Evolutionary conservation across 2,888 invertebrate species (phyloP), one percentile per base, ranked within the genome.

Genomic region (Steromphala cineraria): DNA sequence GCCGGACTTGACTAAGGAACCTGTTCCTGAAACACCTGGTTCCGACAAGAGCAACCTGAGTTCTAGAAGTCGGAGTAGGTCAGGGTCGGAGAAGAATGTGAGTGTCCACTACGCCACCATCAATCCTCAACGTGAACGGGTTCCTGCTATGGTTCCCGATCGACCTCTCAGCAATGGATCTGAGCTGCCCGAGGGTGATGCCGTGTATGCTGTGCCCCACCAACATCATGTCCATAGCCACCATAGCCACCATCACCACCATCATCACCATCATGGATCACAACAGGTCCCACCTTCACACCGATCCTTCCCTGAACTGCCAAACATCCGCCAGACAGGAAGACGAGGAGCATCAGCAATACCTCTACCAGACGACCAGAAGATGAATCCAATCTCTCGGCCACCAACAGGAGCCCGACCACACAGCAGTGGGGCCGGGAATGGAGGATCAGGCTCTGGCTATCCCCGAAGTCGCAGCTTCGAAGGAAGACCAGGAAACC

Each of bases 301-400:
- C 31, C 80, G 87, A 55, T 90, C 89, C 21, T 86, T 88, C 75
- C 88, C 89, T 8, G 90, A 90, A 81, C 82, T 90, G 40, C 81
- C 88, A 52, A 84, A 85, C 79, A 84, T 85, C 31, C 80, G 83
- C 40, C 55, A 52, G 78, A 31, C n/a, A 2, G 55, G 80, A 10
- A 46, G 67, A 13, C 28, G 79, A 24, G 62, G 75, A 28, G 53
- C 78, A 8, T 46, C 40, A 83, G 82, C 82, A 13, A 82, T 87
- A 56, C 87, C 89, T 0, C 76, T 89, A 21, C 89, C 89, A 0
- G 90, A 90, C 80, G 87, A 89, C 76, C 84, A 89, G 53, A 90
- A 90, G 84, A 91, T 88, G 92, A 92, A 90, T 85, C 92, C 92
- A 46, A 91, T 93, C 87, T 86, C 90, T 67, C 87, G 91, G n/a